Evolutionary conservation across 2,113 vertebrate species (phyloP).

Genomic region (Paradoxurus hermaphroditus): DNA sequence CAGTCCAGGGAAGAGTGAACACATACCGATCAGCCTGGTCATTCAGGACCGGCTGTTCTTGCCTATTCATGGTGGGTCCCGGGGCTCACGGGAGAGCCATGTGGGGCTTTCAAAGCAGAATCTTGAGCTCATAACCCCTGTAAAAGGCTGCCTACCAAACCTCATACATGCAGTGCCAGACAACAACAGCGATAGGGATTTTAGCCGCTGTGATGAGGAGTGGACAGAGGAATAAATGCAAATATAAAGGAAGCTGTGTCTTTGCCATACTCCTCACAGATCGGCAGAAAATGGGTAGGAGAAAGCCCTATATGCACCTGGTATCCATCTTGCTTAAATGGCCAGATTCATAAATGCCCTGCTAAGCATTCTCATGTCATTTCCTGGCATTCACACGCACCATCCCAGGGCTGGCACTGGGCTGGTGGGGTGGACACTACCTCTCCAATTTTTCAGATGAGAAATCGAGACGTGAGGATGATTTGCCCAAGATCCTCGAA

Average conservation of each 20-base stretch:
- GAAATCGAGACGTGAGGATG: background rate
- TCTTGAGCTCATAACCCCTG: background rate
- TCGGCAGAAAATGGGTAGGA: background rate
- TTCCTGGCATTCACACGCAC: background rate
- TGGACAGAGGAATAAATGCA: background rate
- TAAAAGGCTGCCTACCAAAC: background rate
- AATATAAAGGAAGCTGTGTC: background rate
- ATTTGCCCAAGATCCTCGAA: background rate
- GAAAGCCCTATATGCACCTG: too few species aligned
- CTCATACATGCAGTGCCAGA: background rate
- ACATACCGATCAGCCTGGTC: background rate
- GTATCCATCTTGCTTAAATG: background rate
- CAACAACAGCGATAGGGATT: background rate
- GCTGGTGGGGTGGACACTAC: too few species aligned
- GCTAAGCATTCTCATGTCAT: background rate
- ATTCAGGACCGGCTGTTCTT: background rate
- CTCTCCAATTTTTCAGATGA: background rate
- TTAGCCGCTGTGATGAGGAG: background rate
- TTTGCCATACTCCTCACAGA: background rate
- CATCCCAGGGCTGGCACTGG: background rate
- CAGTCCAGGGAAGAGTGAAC: background rate
- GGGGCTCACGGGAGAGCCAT: background rate
- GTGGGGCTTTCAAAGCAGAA: background rate
- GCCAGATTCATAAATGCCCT: background rate
- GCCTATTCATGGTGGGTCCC: background rate